Evolutionary conservation across 92 coral and sea anemone species (phyloP).

Genomic region (Diadumene lineata): DNA sequence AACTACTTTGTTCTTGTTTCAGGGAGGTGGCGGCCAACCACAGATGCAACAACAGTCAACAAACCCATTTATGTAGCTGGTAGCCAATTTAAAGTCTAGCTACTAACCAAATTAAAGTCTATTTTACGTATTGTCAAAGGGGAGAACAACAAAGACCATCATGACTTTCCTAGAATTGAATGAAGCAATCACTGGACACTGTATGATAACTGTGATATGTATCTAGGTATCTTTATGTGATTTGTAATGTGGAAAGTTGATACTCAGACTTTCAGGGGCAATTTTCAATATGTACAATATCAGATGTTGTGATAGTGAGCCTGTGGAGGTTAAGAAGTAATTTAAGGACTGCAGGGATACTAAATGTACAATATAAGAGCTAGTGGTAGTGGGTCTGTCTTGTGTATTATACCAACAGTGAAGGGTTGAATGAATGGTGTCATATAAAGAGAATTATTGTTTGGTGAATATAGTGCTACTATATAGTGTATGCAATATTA

Average conservation of each 20-base stretch:
- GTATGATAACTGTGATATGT: neutral
- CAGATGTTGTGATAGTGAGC: no score
- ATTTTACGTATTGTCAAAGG: no score
- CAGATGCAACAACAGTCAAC: slow-evolving; percentile 95
- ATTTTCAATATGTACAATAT: no score
- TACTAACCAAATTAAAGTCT: no score
- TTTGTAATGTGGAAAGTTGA: no score
- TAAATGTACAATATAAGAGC: neutral
- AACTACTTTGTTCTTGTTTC: slow-evolving; percentile 38
- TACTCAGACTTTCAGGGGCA: no score
- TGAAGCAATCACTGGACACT: neutral
- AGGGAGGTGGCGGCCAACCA: slow-evolving; percentile 82
- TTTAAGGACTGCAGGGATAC: neutral
- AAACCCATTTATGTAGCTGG: slow-evolving; percentile 98
- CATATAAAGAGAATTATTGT: no score
- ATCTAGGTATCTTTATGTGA: neutral
- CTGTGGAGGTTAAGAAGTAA: neutral
- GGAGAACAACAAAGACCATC: no score
- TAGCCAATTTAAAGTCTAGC: no score
- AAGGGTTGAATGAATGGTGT: neutral
- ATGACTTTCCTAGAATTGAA: no score
- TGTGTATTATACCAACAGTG: neutral
- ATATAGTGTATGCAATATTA: no score
- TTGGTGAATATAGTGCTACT: no score
- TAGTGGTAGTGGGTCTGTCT: neutral